Percentiles rank a stretch among this genome's conserved stretches.
phyloP scores from a whole-genome alignment of 1,140 invertebrate genomes.

The Linepithema humile region DNA sequence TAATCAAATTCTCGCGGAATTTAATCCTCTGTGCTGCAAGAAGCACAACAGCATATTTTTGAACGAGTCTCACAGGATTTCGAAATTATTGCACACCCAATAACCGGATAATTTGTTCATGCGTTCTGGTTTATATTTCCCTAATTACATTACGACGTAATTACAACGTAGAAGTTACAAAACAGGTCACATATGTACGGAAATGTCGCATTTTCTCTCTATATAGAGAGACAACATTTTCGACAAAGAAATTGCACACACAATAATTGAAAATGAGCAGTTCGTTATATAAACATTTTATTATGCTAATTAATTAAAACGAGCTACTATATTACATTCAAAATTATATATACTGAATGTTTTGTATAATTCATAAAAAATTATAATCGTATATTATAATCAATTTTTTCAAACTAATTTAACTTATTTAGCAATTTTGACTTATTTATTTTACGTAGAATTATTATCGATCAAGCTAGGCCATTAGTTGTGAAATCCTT shows the following conservation, averaged over 20 bases:
- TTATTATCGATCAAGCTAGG: background rate
- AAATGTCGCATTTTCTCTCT: background rate
- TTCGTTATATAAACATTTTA: too few relatives aligned
- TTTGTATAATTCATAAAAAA: background rate
- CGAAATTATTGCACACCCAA: background rate
- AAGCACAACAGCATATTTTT: background rate
- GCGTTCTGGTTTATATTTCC: background rate
- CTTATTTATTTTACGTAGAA: background rate
- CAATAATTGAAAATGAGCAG: background rate
- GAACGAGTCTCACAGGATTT: background rate
- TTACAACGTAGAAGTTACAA: slow-evolving; percentile 15
- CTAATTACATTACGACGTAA: background rate
- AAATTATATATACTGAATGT: background rate
- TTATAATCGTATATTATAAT: background rate
- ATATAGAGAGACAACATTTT: background rate
- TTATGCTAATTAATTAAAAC: too few relatives aligned
- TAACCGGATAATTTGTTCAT: slow-evolving; percentile 17
- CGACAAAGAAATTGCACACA: background rate
- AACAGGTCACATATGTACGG: slow-evolving; percentile 1
- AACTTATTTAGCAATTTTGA: background rate
- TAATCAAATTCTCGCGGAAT: background rate
- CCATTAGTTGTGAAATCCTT: background rate
- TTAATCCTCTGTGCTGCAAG: background rate
- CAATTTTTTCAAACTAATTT: background rate
- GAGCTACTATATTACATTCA: too few relatives aligned